phyloP scores from a whole-genome alignment of 2,888 invertebrate species.

The Galerucella calmariensis region DNA sequence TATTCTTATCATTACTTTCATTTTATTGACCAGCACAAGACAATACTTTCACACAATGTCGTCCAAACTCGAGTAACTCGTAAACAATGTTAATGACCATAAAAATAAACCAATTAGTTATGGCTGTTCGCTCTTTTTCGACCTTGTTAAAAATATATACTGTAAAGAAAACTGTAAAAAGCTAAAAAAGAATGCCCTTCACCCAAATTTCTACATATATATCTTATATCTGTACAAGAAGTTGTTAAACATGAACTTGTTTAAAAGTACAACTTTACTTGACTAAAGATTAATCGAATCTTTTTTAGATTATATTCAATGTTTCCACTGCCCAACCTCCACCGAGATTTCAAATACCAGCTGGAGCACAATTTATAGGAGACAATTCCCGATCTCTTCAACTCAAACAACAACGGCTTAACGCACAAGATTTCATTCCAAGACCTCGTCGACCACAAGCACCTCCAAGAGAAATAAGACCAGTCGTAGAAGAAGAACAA shows the following conservation, averaged over 20 bases:
- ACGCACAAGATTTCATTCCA: slow-evolving; percentile 35
- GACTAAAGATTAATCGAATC: not conserved
- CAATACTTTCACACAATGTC: slow-evolving; percentile 5
- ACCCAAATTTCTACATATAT: too few relatives aligned
- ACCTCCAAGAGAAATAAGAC: slow-evolving; percentile 72
- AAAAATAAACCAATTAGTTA: too few relatives aligned
- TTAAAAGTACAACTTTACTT: too few relatives aligned
- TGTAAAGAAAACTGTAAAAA: too few relatives aligned
- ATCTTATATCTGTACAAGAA: too few relatives aligned
- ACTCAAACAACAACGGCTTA: slow-evolving; percentile 56
- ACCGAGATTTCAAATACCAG: slow-evolving; percentile 73
- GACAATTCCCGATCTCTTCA: slow-evolving; percentile 60
- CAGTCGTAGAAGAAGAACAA: slow-evolving; percentile 76
- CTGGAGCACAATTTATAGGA: slow-evolving; percentile 69
- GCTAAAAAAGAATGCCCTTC: too few relatives aligned
- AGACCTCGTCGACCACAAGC: slow-evolving; percentile 59
- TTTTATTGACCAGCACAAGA: not conserved
- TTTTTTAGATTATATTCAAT: slow-evolving; percentile 36
- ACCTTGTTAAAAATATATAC: too few relatives aligned
- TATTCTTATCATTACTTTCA: not conserved
- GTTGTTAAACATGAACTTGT: too few relatives aligned
- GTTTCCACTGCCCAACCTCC: slow-evolving; percentile 67
- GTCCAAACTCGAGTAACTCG: not conserved
- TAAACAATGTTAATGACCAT: not conserved
- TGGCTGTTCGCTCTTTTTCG: too few relatives aligned